Base-by-base conservation (phyloP, 2,113 vertebrate genomes). In the Manacus vitellinus region DNA sequence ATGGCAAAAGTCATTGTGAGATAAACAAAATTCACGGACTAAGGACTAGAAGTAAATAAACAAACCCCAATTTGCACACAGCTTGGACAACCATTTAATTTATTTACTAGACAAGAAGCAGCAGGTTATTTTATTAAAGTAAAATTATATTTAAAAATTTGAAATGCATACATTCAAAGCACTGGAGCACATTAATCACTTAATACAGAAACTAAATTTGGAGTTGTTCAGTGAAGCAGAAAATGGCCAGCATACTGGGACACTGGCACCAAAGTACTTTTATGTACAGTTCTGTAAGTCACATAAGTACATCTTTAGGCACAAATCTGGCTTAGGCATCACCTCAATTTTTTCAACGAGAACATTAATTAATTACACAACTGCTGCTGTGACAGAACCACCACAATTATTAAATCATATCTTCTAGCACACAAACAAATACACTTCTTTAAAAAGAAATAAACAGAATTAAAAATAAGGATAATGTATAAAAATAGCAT, bases 51-150 rank as follows among this genome's bases (percentile, higher is more conserved):
- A 49, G 19, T 20, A 78, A 83, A 46, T 25, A 25, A 67, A 58
- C 33, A n/a, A 9, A 2, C 7, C 16, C 14, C 13, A 27, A 9
- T 62, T 91, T 43, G 44, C 83, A 92, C 56, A 62, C n/a, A 76
- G 73, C 35, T 56, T 61, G 27, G n/a, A 95, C 47, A 93, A 74
- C 33, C 47, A 2, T 92, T 89, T 94, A 6, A 74, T 91, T 80
- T 11, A 96, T 97, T 97, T 96, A 73, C n/a, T 86, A 94, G 55
- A 85, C 39, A 96, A 84, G n/a, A 59, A 95, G 73, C 52, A 94
- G 63, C 22, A 73, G n/a, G 46, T 95, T 86, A 62, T 80, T 97
- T 95, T 94, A 86, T 49, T 95, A 59, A 93, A 88, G 51, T 49
- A 8, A 81, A 80, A 35, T 6, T 66, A 51, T 92, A 67, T 83